Evolutionary conservation across 2,797 vertebrate species (phyloP).

Genomic region (Tadarida brasiliensis): DNA sequence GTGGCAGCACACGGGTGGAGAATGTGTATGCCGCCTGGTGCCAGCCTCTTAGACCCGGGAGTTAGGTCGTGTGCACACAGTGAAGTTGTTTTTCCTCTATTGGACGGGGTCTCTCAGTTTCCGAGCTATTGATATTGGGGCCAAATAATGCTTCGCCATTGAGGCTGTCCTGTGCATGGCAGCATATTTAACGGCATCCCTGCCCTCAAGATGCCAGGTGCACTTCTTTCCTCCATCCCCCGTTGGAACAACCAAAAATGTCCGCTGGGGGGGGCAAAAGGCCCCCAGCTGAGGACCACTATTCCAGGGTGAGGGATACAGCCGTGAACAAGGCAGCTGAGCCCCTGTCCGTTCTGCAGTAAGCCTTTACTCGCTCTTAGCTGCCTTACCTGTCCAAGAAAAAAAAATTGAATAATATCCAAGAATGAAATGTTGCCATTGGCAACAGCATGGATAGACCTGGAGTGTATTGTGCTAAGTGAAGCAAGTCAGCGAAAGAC

Average conservation of each 20-base stretch:
- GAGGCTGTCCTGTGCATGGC: too few species aligned
- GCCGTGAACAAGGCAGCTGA: too few species aligned
- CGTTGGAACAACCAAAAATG: neutral
- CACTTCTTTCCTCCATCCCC: neutral
- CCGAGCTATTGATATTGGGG: neutral
- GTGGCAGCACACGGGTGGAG: neutral
- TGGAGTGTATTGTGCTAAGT: too few species aligned
- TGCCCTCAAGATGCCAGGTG: neutral
- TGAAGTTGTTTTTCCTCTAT: rapidly evolving
- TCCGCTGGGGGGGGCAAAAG: neutral
- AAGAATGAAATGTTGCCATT: neutral
- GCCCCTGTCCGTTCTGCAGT: neutral
- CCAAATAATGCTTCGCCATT: neutral
- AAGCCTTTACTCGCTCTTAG: neutral
- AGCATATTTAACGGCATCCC: neutral
- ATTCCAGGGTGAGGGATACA: neutral
- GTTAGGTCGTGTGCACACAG: too few species aligned
- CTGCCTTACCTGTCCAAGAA: neutral
- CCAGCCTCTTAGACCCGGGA: neutral
- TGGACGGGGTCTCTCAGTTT: neutral
- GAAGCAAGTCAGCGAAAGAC: too few species aligned
- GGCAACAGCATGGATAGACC: neutral
- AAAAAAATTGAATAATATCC: neutral
- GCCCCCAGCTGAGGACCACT: neutral
- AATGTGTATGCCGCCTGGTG: neutral